Base-by-base conservation (phyloP, 1,140 invertebrate genomes). In the Caenorhabditis tropicalis region DNA sequence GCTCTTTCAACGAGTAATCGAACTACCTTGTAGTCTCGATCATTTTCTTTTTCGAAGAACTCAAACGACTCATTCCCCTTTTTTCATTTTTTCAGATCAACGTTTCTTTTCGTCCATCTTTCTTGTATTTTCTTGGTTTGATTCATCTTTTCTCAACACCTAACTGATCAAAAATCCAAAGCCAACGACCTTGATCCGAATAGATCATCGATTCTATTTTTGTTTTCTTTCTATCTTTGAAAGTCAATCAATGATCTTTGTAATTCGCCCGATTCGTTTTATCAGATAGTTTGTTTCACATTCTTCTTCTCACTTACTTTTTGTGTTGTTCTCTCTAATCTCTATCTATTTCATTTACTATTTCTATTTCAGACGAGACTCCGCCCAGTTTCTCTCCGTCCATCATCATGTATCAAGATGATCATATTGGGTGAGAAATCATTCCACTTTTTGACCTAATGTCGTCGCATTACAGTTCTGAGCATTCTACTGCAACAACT, bases 401-500 rank as follows among this genome's bases (percentile, higher is more conserved):
- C 36, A 43, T 74, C 36, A 74, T 74, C 65, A 74, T 74, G 65
- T 46, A 74, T 74, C 65, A 74, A 24, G 65, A 74, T 36, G 65
- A 74, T 74, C 65, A 74, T 74, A 74, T 74, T 31, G 65, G 65
- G 65, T 74, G 43, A 74, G 33, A 24, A 43, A 74, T 74, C 33
- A 74, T 46, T 74, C 36, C 29, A 33, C 36, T 43, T 43, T 43
- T 24, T 46, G 33, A 43, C 21, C 65, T 43, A 43, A 74, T 74
- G 65, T 24, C 65, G 36, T 74, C 36, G 36, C 33, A 74, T 74
- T 74, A 24, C 36, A 74, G 65, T 74, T 74, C 65, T n/a, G 65
- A 74, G 65, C 65, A 74, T 79, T 82, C 31, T 51, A 85, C 33
- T 49, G 88, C 88, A 7, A 80, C 74, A 36, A 90, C 90, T 49